Base-by-base conservation (phyloP, 2,113 vertebrate genomes). In the Eclectus roratus region DNA sequence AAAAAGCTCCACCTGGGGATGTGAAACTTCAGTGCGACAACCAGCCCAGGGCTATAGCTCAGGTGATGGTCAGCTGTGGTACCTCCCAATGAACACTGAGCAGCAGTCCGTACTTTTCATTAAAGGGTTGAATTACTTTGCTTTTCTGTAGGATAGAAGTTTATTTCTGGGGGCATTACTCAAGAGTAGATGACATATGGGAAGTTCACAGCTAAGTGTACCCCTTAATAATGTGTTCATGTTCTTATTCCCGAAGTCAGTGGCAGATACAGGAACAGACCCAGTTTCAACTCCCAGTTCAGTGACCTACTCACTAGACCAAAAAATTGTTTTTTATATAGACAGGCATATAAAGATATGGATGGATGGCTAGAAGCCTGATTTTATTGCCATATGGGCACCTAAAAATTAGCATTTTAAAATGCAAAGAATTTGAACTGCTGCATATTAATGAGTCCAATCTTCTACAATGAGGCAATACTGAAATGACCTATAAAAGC, bases 381-480 rank as follows among this genome's bases (percentile, higher is more conserved):
- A 68, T 96, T 97, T 96, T 89, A 92, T 82, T 93, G 86, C 94
- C 92, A 95, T 94, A 95, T 91, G 96, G 94, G 87, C 91, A 92
- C 41, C 93, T 89, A 72, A 93, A 93, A 95, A 94, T 91, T 87
- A 85, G 53, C 94, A 92, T 85, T 91, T 96, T 89, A 79, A 94
- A 96, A 94, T 95, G 88, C 73, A 89, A 91, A 96, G 60, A 35
- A 24, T 68, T 87, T 92, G 85, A 92, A 70, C 70, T 92, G 86
- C 77, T 96, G 94, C 94, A 96, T 95, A 93, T 92, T 94, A 96
- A 96, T 87, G 41, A 96, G 41, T 53, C 49, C 46, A 85, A 61
- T 92, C 89, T 91, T 82, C 84, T 69, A 85, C 91, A 93, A 84
- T 70, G 41, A 95, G 41, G 73, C 84, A 93, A 89, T 92, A 78